Evolutionary conservation across 2,888 invertebrate genomes (phyloP).

Genomic region (Nemapogon koenigi): DNA sequence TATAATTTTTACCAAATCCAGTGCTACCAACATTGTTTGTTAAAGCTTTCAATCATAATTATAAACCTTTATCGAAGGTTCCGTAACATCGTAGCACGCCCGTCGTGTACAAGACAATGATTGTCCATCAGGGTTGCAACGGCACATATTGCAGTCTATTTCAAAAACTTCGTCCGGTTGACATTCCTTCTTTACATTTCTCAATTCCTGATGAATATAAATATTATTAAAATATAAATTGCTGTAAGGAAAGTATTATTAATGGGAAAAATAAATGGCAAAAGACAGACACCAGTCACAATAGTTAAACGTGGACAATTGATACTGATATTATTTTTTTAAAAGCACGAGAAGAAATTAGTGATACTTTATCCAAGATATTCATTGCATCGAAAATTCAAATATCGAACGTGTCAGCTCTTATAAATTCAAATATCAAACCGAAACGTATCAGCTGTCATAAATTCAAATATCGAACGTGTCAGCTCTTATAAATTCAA

Average conservation of each 20-base stretch:
- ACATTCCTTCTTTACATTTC: slow-evolving; percentile 36
- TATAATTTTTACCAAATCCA: slow-evolving; percentile 32
- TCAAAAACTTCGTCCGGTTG: slow-evolving; percentile 59
- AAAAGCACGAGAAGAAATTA: too few species aligned
- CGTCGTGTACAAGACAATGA: slow-evolving; percentile 60
- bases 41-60: slow-evolving; percentile 30
- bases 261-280: not conserved
- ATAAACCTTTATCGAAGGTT: slow-evolving; percentile 17
- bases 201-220: slow-evolving; percentile 26
- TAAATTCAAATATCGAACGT: too few species aligned
- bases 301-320: too few species aligned
- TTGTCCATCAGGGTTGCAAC: slow-evolving; percentile 59
- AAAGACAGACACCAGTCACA: not conserved
- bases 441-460: too few species aligned
- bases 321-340: too few species aligned
- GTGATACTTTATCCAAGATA: too few species aligned
- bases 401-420: too few species aligned
- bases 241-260: not conserved
- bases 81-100: slow-evolving; percentile 35
- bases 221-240: not conserved
- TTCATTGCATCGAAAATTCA: too few species aligned
- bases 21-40: slow-evolving; percentile 28
- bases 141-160: slow-evolving; percentile 65
- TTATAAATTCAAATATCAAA: too few species aligned
- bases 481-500: too few species aligned